Evolutionary conservation across 2,113 vertebrate genomes (phyloP).

Genomic region (human (Homo sapiens)): DNA sequence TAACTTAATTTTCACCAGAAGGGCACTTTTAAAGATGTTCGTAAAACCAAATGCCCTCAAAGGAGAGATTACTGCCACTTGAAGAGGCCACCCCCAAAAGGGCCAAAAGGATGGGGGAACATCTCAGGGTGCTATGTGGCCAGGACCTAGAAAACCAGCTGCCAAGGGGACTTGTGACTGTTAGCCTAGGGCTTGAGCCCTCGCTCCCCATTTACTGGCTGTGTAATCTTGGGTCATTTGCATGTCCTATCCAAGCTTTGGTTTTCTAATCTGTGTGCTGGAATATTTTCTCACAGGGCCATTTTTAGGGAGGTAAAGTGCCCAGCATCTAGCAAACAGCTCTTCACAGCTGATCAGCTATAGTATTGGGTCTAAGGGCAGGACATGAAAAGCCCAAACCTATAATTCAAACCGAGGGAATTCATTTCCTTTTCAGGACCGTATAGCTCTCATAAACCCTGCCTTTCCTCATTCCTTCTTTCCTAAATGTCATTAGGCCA

Average conservation of each 20-base stretch:
- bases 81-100: neutral
- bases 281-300: neutral
- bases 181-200: too few relatives aligned
- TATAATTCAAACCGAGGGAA: neutral
- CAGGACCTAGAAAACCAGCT: neutral
- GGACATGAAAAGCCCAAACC: neutral
- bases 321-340: neutral
- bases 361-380: neutral
- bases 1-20: neutral
- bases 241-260: neutral
- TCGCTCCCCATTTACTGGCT: too few relatives aligned
- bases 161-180: rapidly evolving
- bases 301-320: neutral
- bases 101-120: neutral
- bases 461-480: neutral
- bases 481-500: conserved; percentile 1
- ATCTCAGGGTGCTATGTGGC: too few relatives aligned
- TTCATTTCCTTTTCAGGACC: conserved; percentile 28
- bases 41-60: neutral
- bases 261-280: neutral
- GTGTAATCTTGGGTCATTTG: neutral
- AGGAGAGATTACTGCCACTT: neutral
- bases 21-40: neutral
- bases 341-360: neutral
- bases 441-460: neutral